A percentile compares a stretch with the other conserved stretches of the same genome.
Conservation (phyloP, 1,140 invertebrate genomes). For the Protaetia brevitarsis region DNA sequence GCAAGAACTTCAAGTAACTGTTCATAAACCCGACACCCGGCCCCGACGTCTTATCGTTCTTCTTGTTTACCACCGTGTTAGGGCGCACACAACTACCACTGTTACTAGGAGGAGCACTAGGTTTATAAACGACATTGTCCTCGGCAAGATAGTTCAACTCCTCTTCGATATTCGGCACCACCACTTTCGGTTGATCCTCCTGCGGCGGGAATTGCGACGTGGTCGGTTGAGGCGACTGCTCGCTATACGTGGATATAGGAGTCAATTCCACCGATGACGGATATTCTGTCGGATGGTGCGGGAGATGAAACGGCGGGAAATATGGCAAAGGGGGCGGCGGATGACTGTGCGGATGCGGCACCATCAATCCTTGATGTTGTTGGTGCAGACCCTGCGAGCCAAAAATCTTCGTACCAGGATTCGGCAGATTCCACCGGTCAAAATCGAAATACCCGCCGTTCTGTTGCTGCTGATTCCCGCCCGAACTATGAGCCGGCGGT, state of each 20-base stretch:
- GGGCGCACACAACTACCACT: slow-evolving; percentile 31
- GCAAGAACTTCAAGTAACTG: slow-evolving; percentile 79
- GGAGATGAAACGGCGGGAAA: slow-evolving; percentile 66
- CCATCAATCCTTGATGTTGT: slow-evolving; percentile 51
- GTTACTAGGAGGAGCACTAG: slow-evolving; percentile 48
- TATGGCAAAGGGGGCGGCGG: slow-evolving; percentile 58
- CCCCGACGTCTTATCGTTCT: slow-evolving; percentile 51
- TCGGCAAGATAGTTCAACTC: slow-evolving; percentile 74
- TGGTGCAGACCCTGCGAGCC: slow-evolving; percentile 61
- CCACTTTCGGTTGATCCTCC: slow-evolving; percentile 73
- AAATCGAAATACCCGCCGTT: slow-evolving; percentile 70
- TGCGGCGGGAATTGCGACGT: slow-evolving; percentile 43
- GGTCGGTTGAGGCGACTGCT: slow-evolving; percentile 44
- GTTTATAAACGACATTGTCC: slow-evolving; percentile 43
- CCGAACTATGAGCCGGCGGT: slow-evolving; percentile 65
- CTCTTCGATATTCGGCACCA: slow-evolving; percentile 82
- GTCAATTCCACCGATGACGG: slow-evolving; percentile 64
- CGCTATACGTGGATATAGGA: slow-evolving; percentile 58
- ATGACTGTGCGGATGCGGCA: slow-evolving; percentile 56
- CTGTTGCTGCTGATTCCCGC: slow-evolving; percentile 57
- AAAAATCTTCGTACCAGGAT: slow-evolving; percentile 65
- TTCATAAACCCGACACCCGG: slow-evolving; percentile 76
- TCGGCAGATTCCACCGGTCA: slow-evolving; percentile 68
- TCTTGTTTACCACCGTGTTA: slow-evolving; percentile 45
- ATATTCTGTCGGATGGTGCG: slow-evolving; percentile 59